Percentiles rank a stretch among this genome's conserved stretches.
Evolutionary conservation across 92 coral and sea anemone species (phyloP).

Genomic region (Hydrozoanthus gracilis): DNA sequence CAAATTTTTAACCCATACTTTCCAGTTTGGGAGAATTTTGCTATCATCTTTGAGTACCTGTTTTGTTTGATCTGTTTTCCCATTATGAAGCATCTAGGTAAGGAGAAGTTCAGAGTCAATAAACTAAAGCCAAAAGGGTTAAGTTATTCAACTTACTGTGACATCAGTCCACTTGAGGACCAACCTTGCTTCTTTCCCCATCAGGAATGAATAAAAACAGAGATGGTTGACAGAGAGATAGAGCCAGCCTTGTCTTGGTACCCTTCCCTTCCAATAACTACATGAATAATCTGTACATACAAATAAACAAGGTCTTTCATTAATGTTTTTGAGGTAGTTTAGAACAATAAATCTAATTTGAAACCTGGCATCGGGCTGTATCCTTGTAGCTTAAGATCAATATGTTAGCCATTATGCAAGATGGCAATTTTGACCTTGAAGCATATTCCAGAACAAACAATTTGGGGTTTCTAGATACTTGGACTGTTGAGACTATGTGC

Average conservation of each 20-base stretch:
- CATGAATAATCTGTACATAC: constrained; percentile 86
- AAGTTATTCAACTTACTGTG: constrained; percentile 69
- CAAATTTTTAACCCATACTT: too few relatives aligned
- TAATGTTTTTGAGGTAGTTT: not conserved
- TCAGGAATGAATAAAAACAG: constrained; percentile 95
- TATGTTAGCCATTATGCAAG: too few relatives aligned
- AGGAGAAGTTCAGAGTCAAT: not conserved
- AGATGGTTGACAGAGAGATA: constrained; percentile 95
- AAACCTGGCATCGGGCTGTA: too few relatives aligned
- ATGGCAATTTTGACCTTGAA: too few relatives aligned
- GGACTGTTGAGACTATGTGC: too few relatives aligned
- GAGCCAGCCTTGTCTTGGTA: constrained; percentile 99
- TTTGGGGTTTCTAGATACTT: too few relatives aligned
- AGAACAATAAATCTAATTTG: not conserved
- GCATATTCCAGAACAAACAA: too few relatives aligned
- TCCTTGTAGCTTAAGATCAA: too few relatives aligned
- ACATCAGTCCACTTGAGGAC: constrained; percentile 99
- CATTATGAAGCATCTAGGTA: not conserved
- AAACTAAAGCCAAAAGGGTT: not conserved
- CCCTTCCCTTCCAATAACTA: constrained; percentile 98
- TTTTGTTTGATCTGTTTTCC: too few relatives aligned
- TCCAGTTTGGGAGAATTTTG: too few relatives aligned
- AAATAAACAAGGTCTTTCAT: not conserved
- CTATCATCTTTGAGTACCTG: too few relatives aligned
- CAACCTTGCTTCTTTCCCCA: constrained; percentile 98